Percentiles rank a stretch among this genome's conserved stretches.
phyloP scores from a whole-genome alignment of 1,140 invertebrate species.

The Myzus persicae region DNA sequence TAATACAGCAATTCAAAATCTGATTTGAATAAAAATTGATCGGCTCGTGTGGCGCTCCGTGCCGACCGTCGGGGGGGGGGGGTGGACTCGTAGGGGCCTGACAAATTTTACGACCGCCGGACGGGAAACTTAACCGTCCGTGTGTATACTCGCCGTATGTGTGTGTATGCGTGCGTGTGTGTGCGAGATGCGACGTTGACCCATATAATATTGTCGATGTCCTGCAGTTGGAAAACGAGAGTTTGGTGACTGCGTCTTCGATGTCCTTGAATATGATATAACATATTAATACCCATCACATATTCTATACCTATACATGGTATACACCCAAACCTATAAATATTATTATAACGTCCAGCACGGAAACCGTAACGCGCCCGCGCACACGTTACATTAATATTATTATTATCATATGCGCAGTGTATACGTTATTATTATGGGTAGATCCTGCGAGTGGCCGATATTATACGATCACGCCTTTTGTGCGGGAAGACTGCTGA shows the following conservation, averaged over 20 bases:
- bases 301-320: neutral
- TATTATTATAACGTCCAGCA: neutral
- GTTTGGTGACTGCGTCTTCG: neutral
- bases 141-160: no score
- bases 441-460: neutral
- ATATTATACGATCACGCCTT: neutral
- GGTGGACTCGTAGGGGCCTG: neutral
- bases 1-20: neutral
- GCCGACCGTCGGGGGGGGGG: neutral
- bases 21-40: no score
- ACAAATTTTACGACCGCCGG: constrained; percentile 11
- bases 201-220: constrained; percentile 33
- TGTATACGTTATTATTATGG: neutral
- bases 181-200: neutral
- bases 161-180: no score
- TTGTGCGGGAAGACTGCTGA: neutral
- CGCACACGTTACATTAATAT: neutral
- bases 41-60: constrained; percentile 10
- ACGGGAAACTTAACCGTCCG: constrained; percentile 32
- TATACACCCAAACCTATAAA: neutral
- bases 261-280: constrained; percentile 34
- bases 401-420: neutral
- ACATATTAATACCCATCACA: neutral
- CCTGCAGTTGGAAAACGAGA: constrained; percentile 41
- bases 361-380: constrained; percentile 21